phyloP scores from a whole-genome alignment of 2,888 invertebrate genomes.

The Perizoma flavofasciatum region DNA sequence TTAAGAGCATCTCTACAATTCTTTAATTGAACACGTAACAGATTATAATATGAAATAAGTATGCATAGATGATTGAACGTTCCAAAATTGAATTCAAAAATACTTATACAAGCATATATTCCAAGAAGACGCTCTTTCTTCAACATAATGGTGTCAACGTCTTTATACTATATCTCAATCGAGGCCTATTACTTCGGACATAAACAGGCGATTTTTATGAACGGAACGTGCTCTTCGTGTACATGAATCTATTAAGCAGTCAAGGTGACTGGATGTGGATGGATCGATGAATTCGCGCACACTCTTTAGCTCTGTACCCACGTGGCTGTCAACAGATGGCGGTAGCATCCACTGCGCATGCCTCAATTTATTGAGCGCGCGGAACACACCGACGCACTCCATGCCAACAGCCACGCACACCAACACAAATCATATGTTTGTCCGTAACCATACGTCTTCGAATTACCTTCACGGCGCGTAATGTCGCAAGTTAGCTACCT shows the following conservation, averaged over 20 bases:
- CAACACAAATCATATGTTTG: constrained; percentile 78
- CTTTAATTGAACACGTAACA: too few relatives aligned
- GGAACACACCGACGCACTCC: constrained; percentile 47
- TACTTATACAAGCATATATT: not conserved
- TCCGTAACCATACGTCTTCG: constrained; percentile 74
- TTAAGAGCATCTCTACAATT: too few relatives aligned
- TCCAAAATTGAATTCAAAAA: not conserved
- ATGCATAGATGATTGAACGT: not conserved
- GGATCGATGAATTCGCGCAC: constrained; percentile 72
- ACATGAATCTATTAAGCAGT: constrained; percentile 77
- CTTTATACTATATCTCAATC: constrained; percentile 25
- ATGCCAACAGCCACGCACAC: constrained; percentile 46
- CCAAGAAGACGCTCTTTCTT: not conserved
- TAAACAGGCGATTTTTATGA: constrained; percentile 52
- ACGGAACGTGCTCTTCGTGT: constrained; percentile 56
- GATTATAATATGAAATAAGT: not conserved
- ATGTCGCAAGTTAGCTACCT: constrained; percentile 63
- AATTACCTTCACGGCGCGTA: constrained; percentile 71
- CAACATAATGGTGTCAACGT: constrained; percentile 24
- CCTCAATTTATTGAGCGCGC: constrained; percentile 70
- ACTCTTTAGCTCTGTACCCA: constrained; percentile 47
- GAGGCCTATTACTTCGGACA: constrained; percentile 25
- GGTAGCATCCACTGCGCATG: constrained; percentile 69
- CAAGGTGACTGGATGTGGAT: constrained; percentile 77
- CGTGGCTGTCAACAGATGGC: constrained; percentile 81